Evolutionary conservation across 2,888 invertebrate species (phyloP).

Genomic region (Chymomyza fuscimana): DNA sequence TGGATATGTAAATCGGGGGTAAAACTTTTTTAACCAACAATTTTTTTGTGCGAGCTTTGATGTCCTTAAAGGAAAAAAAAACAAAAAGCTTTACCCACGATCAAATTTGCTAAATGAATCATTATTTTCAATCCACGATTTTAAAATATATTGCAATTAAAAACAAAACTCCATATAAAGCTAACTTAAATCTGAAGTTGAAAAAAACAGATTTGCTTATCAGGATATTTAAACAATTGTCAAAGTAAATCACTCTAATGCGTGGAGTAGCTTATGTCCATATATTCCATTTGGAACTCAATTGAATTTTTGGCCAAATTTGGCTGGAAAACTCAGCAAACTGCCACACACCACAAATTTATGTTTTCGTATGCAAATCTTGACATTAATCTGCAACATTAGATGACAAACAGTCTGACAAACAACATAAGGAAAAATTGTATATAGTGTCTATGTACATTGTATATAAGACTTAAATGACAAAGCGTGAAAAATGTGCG

Average conservation of each 20-base stretch:
- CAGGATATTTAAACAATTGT: neutral
- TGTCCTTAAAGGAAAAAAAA: too few species aligned
- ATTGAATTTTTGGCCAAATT: constrained; percentile 39
- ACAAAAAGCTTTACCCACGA: too few species aligned
- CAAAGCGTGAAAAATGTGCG: constrained; percentile 69
- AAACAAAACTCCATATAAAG: neutral
- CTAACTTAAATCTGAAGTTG: neutral
- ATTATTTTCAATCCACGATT: neutral
- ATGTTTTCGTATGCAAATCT: constrained; percentile 73
- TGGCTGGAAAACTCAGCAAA: constrained; percentile 23
- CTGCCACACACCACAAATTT: constrained; percentile 30
- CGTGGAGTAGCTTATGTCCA: neutral
- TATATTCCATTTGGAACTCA: neutral
- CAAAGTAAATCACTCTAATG: neutral
- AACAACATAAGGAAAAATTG: neutral
- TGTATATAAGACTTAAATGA: constrained; percentile 21
- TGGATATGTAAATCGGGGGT: too few species aligned
- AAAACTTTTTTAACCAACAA: too few species aligned
- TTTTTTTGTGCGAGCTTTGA: too few species aligned
- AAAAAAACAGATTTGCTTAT: neutral
- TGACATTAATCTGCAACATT: constrained; percentile 70
- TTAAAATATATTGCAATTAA: neutral
- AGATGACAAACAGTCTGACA: constrained; percentile 34
- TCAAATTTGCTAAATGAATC: neutral
- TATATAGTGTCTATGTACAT: neutral